Base-by-base conservation (phyloP, 1,140 invertebrate genomes). In the Phocides pigmalion region DNA sequence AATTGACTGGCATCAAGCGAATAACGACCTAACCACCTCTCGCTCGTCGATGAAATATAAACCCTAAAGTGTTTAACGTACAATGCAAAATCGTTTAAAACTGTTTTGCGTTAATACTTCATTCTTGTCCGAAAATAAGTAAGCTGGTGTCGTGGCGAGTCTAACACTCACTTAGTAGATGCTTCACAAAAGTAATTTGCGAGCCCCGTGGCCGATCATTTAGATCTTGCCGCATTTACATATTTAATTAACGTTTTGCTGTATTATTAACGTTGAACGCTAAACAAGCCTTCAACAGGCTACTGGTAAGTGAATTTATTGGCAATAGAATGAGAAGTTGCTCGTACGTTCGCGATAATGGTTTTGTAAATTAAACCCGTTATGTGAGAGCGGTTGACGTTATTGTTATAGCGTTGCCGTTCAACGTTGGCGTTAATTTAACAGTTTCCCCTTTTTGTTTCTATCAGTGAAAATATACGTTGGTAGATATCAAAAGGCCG, bases 1-100 rank as follows among this genome's bases (percentile, higher is more conserved):
- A 89, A 88, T 88, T 83, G 85, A 85, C 73, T 80, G 51, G 64
- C 49, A 68, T 71, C 83, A 80, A 78, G 66, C 74, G 72, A 82
- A 85, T 73, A 85, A 80, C 81, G 74, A 70, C 71, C 65, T 28
- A 81, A 81, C 69, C 64, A 72, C 63, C 71, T 35, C 49, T 51
- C 59, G 49, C 50, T 35, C 54, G 62, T 72, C 72, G 74, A 74
- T 76, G 67, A 76, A 87, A 80, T 77, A 62, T 79, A 37, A 61
- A 65, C 70, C 73, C 66, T 81, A 82, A 64, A 58, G 37, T 41
- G 19, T 53, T 54, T 14, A 14, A 20, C 16, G 53, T 70, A 77
- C 39, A n/a, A 65, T 47, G 19, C 59, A 76, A 70, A 76, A 71
- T 74, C 17, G 66, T 32, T 74, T 59, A 62, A 58, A 61, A 53